Evolutionary conservation across 2,797 vertebrate species (phyloP).

Genomic region (Argentina silus): DNA sequence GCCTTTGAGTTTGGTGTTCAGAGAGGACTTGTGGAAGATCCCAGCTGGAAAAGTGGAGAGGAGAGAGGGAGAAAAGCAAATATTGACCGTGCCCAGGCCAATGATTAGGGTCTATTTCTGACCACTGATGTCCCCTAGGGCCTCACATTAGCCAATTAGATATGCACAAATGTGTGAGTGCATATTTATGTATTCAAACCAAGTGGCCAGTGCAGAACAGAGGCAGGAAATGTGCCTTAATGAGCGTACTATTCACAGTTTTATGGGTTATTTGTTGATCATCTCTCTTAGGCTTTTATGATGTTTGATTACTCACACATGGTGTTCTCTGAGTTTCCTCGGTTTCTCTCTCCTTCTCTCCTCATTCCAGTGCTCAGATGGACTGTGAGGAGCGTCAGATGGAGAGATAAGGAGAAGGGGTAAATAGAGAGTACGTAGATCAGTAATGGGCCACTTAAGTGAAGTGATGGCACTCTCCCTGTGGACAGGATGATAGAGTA

Average conservation of each 20-base stretch:
- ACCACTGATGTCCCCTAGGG: slow-evolving; percentile 51
- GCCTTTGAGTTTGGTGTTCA: no score
- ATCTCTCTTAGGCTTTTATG: slow-evolving; percentile 48
- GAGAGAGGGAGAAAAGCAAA: no score
- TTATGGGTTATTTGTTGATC: slow-evolving; percentile 68
- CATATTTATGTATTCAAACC: slow-evolving; percentile 58
- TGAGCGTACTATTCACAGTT: slow-evolving; percentile 65
- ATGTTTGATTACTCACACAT: slow-evolving; percentile 51
- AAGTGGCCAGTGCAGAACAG: slow-evolving; percentile 61
- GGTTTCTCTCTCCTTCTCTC: slow-evolving; percentile 1
- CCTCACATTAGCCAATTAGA: slow-evolving; percentile 65
- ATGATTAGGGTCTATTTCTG: slow-evolving; percentile 44
- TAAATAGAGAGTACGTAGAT: slow-evolving; percentile 50
- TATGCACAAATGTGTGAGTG: slow-evolving; percentile 66
- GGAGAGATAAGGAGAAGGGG: slow-evolving; percentile 34
- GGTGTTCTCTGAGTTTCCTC: slow-evolving; percentile 38
- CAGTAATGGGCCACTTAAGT: slow-evolving; percentile 72
- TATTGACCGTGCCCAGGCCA: no score
- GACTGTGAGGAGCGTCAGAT: slow-evolving; percentile 52
- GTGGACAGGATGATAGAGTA: slow-evolving; percentile 42
- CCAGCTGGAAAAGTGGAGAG: no score
- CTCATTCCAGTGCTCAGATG: slow-evolving; percentile 38
- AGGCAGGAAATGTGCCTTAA: slow-evolving; percentile 69
- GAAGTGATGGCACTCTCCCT: slow-evolving; percentile 61
- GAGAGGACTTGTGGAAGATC: no score